Evolutionary conservation across 2,113 vertebrate genomes (phyloP).

Genomic region (Chiloscyllium plagiosum): DNA sequence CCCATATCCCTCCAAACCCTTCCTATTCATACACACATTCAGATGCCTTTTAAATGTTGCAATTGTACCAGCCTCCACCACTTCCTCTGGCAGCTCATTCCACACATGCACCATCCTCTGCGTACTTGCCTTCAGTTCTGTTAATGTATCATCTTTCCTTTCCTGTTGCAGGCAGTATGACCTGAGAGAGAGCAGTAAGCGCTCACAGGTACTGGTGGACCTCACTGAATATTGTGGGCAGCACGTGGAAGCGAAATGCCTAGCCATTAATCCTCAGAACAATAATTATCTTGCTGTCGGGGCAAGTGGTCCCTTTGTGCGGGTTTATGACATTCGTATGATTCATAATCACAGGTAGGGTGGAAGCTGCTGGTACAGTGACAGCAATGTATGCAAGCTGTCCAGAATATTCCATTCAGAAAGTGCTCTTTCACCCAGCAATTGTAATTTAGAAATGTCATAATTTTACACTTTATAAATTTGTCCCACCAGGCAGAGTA

Average conservation of each 20-base stretch:
- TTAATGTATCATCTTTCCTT: background rate
- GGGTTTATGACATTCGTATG: conserved; percentile 97
- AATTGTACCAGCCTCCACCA: too few relatives aligned
- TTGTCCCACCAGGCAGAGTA: background rate
- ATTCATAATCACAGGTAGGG: conserved; percentile 91
- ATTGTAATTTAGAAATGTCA: background rate
- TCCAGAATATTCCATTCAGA: background rate
- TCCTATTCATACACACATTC: too few relatives aligned
- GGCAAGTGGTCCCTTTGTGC: conserved; percentile 89
- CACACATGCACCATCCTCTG: too few relatives aligned
- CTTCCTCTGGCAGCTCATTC: too few relatives aligned
- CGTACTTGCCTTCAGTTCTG: background rate
- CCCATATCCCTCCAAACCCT: too few relatives aligned
- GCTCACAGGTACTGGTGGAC: conserved; percentile 89
- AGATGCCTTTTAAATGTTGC: too few relatives aligned
- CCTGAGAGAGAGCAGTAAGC: conserved; percentile 89
- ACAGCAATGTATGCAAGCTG: background rate
- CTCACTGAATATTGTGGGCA: conserved; percentile 94
- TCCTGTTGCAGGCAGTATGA: conserved; percentile 79
- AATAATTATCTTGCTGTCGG: conserved; percentile 95
- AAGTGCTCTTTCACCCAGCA: background rate
- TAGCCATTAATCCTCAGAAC: conserved; percentile 90
- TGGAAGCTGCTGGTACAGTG: background rate
- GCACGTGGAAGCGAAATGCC: conserved; percentile 93
- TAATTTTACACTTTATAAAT: background rate